These are phyloP conservation scores for Listronotus oregonensis DNA, from an alignment of 1,140 invertebrate genomes.

Conservation along the genomic window DNA sequence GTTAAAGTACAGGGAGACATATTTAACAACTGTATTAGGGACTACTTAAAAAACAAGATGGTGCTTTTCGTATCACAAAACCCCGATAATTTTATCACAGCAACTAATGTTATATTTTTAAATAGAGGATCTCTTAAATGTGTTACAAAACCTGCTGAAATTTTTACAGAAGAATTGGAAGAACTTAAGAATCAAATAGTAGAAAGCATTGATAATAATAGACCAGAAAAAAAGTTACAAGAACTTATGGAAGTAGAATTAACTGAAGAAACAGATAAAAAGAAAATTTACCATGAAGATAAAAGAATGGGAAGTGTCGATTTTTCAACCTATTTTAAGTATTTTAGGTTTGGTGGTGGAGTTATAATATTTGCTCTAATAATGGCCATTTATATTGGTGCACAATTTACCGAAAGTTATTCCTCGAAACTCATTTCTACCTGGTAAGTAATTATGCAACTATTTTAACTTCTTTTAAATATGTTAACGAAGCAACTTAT, in stretches of 20 bases:
- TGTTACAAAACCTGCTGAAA: constrained; percentile 54
- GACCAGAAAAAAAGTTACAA: constrained; percentile 21
- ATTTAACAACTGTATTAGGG: constrained; percentile 73
- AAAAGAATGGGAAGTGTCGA: constrained; percentile 40
- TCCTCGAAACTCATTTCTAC: constrained; percentile 37
- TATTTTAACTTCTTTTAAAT: no score
- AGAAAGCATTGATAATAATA: constrained; percentile 7
- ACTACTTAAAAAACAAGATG: constrained; percentile 72
- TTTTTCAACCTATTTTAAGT: constrained; percentile 38
- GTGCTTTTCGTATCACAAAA: constrained; percentile 81
- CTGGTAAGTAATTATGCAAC: constrained; percentile 32
- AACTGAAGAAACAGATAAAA: constrained; percentile 24
- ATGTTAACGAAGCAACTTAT: no score
- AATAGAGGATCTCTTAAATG: constrained; percentile 60
- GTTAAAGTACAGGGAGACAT: constrained; percentile 81
- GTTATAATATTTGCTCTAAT: constrained; percentile 36
- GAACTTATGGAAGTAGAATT: constrained; percentile 25
- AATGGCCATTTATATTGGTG: constrained; percentile 30
- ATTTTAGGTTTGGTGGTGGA: constrained; percentile 42
- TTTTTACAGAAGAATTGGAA: constrained; percentile 20
- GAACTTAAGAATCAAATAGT: background rate
- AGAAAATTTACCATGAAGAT: constrained; percentile 41
- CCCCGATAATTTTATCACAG: constrained; percentile 79
- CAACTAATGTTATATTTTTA: constrained; percentile 70
- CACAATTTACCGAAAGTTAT: constrained; percentile 38